These are phyloP conservation scores for Dendrocincla tyrannina DNA, from an alignment of 2,797 vertebrate species.

Conservation along the genomic window DNA sequence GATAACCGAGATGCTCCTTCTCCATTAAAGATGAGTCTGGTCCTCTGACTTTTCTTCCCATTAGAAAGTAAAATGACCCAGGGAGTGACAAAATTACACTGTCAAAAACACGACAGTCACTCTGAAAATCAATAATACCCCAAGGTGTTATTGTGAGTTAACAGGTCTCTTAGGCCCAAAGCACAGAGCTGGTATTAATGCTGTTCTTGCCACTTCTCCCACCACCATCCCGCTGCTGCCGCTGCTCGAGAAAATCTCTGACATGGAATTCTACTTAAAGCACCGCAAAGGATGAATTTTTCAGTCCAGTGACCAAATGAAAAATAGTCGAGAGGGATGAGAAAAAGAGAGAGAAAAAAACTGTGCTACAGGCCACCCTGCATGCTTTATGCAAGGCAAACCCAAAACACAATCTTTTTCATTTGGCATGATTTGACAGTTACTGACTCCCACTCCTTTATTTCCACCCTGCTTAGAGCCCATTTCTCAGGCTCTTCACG, in stretches of 20 bases:
- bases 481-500: neutral
- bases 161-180: neutral
- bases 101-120: slow-evolving; percentile 40
- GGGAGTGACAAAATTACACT: slow-evolving; percentile 43
- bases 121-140: slow-evolving; percentile 58
- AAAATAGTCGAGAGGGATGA: neutral
- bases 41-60: slow-evolving; percentile 3
- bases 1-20: neutral
- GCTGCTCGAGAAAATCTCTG: neutral
- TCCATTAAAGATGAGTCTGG: neutral
- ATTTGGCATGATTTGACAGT: neutral
- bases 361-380: neutral
- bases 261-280: slow-evolving; percentile 45
- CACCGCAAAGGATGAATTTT: slow-evolving; percentile 1
- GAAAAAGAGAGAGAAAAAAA: slow-evolving; percentile 13
- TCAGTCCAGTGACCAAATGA: slow-evolving; percentile 17
- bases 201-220: neutral
- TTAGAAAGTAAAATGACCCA: slow-evolving; percentile 55
- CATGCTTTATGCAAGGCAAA: neutral
- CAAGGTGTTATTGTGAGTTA: slow-evolving; percentile 39
- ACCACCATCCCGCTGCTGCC: neutral
- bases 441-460: neutral
- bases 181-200: slow-evolving; percentile 1
- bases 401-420: neutral
- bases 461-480: neutral